Evolutionary conservation across 2,888 invertebrate genomes (phyloP).

Genomic region (Cataglyphis altisquamis): DNA sequence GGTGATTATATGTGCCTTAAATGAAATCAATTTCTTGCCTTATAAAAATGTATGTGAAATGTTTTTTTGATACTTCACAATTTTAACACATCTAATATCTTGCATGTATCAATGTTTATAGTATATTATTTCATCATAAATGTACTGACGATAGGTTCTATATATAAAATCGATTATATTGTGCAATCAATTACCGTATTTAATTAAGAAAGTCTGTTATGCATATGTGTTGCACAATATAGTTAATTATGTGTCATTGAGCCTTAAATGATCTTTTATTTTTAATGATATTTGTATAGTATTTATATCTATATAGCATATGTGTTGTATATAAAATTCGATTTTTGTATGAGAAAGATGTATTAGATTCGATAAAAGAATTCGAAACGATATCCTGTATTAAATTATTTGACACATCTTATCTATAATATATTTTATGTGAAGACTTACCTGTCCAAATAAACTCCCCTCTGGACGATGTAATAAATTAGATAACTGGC

Average conservation of each 20-base stretch:
- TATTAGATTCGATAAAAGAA: constrained; percentile 61
- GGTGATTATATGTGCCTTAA: constrained; percentile 64
- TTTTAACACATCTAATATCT: constrained; percentile 33
- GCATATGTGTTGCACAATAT: constrained; percentile 21
- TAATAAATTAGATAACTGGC: constrained; percentile 93
- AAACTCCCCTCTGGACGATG: constrained; percentile 94
- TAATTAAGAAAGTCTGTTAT: constrained; percentile 9
- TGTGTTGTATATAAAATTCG: constrained; percentile 15
- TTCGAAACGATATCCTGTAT: constrained; percentile 46
- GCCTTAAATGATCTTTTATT: constrained; percentile 49
- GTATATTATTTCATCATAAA: constrained; percentile 20
- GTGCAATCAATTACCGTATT: constrained; percentile 27
- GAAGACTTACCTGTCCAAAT: constrained; percentile 93
- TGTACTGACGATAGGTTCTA: constrained; percentile 17
- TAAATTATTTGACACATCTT: constrained; percentile 44
- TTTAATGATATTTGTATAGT: constrained; percentile 69
- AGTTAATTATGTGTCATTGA: constrained; percentile 41
- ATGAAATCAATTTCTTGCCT: constrained; percentile 59
- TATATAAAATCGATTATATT: constrained; percentile 28
- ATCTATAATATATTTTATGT: constrained; percentile 14
- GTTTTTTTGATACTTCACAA: constrained; percentile 11
- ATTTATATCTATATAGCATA: constrained; percentile 66
- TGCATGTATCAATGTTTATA: constrained; percentile 33
- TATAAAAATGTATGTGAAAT: constrained; percentile 52
- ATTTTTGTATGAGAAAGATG: constrained; percentile 67